These are phyloP conservation scores for Riparia riparia DNA, from an alignment of 2,113 vertebrate species.

Conservation along the genomic window DNA sequence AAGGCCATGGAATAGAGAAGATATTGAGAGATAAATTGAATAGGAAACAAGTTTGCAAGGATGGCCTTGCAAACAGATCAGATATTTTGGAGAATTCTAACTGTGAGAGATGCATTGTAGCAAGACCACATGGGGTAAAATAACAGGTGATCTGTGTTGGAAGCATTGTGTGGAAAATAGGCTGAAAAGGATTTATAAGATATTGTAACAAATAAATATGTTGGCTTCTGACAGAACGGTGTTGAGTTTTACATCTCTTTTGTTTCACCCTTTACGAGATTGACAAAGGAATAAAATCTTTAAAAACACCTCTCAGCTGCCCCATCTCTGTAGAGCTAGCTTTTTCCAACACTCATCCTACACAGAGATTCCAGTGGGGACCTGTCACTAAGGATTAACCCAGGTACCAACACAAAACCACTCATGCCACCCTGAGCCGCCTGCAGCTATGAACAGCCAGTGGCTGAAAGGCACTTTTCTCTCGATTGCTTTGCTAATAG, in stretches of 20 bases:
- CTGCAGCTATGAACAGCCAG: neutral
- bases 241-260: neutral
- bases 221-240: neutral
- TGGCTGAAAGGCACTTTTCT: neutral
- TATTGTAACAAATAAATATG: neutral
- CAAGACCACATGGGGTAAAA: neutral
- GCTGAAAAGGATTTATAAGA: neutral
- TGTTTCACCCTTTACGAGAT: neutral
- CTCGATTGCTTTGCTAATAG: neutral
- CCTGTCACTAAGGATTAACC: neutral
- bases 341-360: neutral
- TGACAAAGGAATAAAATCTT: neutral
- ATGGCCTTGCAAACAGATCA: neutral
- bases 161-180: neutral
- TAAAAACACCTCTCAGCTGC: neutral
- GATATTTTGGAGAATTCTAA: neutral
- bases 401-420: neutral
- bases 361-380: neutral
- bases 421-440: accelerated
- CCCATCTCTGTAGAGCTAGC: neutral
- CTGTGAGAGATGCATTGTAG: neutral
- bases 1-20: neutral
- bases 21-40: neutral
- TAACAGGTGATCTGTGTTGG: neutral
- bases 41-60: neutral